Base-by-base conservation (phyloP, 92 coral and sea anemone genomes). In the Paramuricea clavata region DNA sequence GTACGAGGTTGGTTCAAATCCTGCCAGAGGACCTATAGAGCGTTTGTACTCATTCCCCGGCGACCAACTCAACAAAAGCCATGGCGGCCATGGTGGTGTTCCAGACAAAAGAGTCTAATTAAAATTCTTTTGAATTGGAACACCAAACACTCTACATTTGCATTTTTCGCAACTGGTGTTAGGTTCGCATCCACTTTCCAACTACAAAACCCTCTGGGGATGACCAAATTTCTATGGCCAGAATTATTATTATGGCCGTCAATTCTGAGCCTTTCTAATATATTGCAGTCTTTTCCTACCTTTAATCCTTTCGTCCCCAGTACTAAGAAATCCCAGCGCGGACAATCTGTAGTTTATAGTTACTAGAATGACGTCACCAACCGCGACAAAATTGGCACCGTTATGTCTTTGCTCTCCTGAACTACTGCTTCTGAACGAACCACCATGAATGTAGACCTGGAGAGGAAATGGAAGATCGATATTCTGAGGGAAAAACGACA, bases 91-190 rank as follows among this genome's bases (percentile, higher is more conserved):
- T n/a, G n/a, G n/a, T n/a, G n/a, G n/a, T n/a, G n/a, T n/a, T n/a
- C n/a, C n/a, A n/a, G n/a, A n/a, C n/a, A n/a, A n/a, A n/a, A n/a
- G n/a, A n/a, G 44, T 10, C 82, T 39, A 91, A 94, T 4, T 94
- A 86, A 6, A 93, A 91, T 64, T 84, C 87, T 1, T 81, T 93
- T 5, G 91, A 92, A 10, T 39, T 39, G 44, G 36, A 87, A 93
- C n/a, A n/a, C n/a, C n/a, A n/a, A n/a, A n/a, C n/a, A n/a, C n/a
- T n/a, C n/a, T n/a, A n/a, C n/a, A n/a, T n/a, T n/a, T n/a, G n/a
- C n/a, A n/a, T n/a, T n/a, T n/a, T n/a, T n/a, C n/a, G n/a, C n/a
- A n/a, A n/a, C n/a, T n/a, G n/a, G n/a, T n/a, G n/a, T n/a, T n/a
- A n/a, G n/a, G n/a, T n/a, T n/a, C n/a, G n/a, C n/a, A n/a, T n/a